A percentile compares a stretch with the other conserved stretches of the same genome.
Evolutionary conservation across 1,140 invertebrate genomes (phyloP).

Genomic region (Formica exsecta): DNA sequence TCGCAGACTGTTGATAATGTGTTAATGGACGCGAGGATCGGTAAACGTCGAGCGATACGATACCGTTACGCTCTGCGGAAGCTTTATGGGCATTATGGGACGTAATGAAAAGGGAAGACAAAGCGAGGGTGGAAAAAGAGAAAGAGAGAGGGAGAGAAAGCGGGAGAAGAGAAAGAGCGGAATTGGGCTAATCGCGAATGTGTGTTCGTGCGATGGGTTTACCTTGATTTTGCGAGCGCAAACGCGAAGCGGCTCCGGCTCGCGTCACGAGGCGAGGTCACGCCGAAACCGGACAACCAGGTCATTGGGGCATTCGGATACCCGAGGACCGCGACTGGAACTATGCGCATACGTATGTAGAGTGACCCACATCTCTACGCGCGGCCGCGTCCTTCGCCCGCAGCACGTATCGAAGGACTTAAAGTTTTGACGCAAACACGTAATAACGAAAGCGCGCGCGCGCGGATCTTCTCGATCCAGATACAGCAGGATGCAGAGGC

Average conservation of each 20-base stretch:
- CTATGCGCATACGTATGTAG: constrained; percentile 72
- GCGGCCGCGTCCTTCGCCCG: constrained; percentile 64
- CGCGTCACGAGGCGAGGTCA: constrained; percentile 73
- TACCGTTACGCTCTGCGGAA: not conserved
- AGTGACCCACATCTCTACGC: constrained; percentile 67
- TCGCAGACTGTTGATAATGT: not conserved
- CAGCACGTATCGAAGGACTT: constrained; percentile 53
- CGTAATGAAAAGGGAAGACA: constrained; percentile 21
- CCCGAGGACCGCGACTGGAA: constrained; percentile 67
- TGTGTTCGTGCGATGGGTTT: constrained; percentile 60
- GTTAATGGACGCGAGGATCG: not conserved
- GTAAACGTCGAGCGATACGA: not conserved
- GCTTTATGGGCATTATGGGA: not conserved
- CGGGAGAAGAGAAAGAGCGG: constrained; percentile 7
- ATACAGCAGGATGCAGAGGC: not conserved
- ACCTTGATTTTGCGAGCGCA: constrained; percentile 73
- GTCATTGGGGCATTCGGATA: constrained; percentile 81
- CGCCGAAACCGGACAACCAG: constrained; percentile 74
- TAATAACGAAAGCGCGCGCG: constrained; percentile 28
- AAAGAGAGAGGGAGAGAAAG: not conserved
- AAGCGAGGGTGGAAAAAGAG: not conserved
- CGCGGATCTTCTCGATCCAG: constrained; percentile 6
- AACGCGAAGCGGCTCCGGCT: constrained; percentile 2
- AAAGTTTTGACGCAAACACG: constrained; percentile 61
- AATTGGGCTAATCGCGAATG: constrained; percentile 70